Base-by-base conservation (phyloP, 2,113 vertebrate species). In the Pelusios castaneus region DNA sequence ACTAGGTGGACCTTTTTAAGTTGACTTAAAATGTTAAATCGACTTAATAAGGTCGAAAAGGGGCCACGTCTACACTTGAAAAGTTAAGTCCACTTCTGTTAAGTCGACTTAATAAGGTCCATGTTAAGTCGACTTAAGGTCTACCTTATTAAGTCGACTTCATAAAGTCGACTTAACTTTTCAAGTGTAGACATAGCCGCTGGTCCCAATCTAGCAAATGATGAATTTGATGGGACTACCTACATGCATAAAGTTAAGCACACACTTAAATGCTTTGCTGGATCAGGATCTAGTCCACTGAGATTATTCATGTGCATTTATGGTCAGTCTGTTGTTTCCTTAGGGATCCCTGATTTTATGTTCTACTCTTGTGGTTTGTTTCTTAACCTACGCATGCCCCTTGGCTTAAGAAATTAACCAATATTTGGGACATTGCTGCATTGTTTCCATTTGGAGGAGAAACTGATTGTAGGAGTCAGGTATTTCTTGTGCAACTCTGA, bases 181-280 rank as follows among this genome's bases (percentile, higher is more conserved):
- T n/a, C n/a, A n/a, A n/a, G n/a, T n/a, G n/a, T n/a, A n/a, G n/a
- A n/a, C n/a, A n/a, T n/a, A n/a, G n/a, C n/a, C n/a, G n/a, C n/a
- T n/a, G 31, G 58, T 29, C 31, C 58, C 29, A 63, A 63, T 31
- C 31, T 31, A 31, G 31, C 31, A 34, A 63, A 63, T 31, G 6
- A 4, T 63, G 31, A 63, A 63, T 34, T 17, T 63, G 60, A 34
- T 63, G 14, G 31, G 60, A 63, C 6, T 29, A 34, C 31, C 14
- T 63, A 6, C 6, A 34, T 63, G 60, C 14, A 63, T 63, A 34
- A 13, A 17, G 14, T 63, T 63, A 63, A 52, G 51, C 51, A 52
- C 0, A 0, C 13, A 45, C 45, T 13, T 63, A 41, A 0, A 1
- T 45, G 56, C 38, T 79, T 84, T 55, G 38, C 55, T 54, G 47